These are phyloP conservation scores for Puntigrus tetrazona DNA, from an alignment of 2,113 vertebrate genomes.

Conservation along the genomic window DNA sequence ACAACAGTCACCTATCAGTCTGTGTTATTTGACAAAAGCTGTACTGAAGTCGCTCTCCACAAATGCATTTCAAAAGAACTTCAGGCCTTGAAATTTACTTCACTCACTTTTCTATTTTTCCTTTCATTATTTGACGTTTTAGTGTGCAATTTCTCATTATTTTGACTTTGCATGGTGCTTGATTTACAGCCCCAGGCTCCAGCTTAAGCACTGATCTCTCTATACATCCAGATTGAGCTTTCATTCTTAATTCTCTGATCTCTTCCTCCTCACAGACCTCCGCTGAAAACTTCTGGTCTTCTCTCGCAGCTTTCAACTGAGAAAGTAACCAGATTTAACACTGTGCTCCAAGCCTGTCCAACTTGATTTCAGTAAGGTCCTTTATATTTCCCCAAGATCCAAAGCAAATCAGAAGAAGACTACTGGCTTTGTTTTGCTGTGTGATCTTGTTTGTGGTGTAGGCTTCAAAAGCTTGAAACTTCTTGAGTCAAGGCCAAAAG, in stretches of 20 bases:
- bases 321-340: neutral
- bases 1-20: slow-evolving; percentile 16
- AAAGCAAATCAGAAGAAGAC: neutral
- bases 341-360: neutral
- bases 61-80: slow-evolving; percentile 7
- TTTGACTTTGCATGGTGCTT: slow-evolving; percentile 3
- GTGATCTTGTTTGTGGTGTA: neutral
- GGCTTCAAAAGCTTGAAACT: neutral
- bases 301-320: slow-evolving; percentile 1
- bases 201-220: neutral
- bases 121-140: neutral
- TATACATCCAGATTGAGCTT: neutral
- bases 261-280: neutral
- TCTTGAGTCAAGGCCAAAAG: neutral
- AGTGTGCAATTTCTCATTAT: neutral
- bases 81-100: neutral
- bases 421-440: neutral
- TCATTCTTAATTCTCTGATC: slow-evolving; percentile 5
- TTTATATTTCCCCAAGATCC: neutral
- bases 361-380: neutral
- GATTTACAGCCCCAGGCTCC: neutral
- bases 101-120: neutral
- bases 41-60: neutral
- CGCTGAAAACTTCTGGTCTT: slow-evolving; percentile 1
- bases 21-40: slow-evolving; percentile 10